Base-by-base conservation (phyloP, 2,888 invertebrate species). In the Phaonia tiefii region DNA sequence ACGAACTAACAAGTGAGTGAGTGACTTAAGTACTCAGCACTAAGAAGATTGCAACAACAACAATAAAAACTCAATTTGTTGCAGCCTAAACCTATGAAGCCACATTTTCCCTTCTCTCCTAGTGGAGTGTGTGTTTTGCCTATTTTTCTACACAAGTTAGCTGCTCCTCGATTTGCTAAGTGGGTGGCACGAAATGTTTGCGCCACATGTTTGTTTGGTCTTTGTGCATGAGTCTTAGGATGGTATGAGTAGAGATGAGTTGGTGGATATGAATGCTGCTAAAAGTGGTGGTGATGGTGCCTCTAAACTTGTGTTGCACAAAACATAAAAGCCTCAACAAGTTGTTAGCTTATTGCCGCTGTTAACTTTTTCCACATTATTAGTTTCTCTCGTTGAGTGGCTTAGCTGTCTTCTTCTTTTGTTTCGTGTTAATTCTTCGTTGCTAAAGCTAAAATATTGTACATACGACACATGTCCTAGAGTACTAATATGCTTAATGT, bases 241-340 rank as follows among this genome's bases (percentile, higher is more conserved):
- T n/a, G 22, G 51, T 7, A 20, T 5, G 51, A 51, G 25, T n/a
- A n/a, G n/a, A 5, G 54, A 15, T 20, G 13, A 25, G 54, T 31
- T 31, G 31, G 42, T 42, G 39, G 39, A 26, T n/a, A 20, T n/a
- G 26, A 13, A 56, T 37, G 1, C 31, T 58, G 58, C 22, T 8
- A n/a, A 22, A 1, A 8, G 54, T 2, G 15, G 22, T 60, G 39
- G 42, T 39, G 20, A 7, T 13, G 37, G 13, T 63, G 63, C 22
- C 22, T 51, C 20, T 1, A 4, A 20, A 20, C 1, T 1, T 63
- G 22, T 42, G 42, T 37, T 42, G 20, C 22, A 22, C n/a, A n/a
- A n/a, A 22, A 63, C 25, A 37, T 65, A 66, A 73, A 31, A 73
- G 69, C 72, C 80, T 63, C 80, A 80, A 80, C 80, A 80, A 80